Conservation (phyloP, 2,888 invertebrate species). For the Trichopoda pennipes region DNA sequence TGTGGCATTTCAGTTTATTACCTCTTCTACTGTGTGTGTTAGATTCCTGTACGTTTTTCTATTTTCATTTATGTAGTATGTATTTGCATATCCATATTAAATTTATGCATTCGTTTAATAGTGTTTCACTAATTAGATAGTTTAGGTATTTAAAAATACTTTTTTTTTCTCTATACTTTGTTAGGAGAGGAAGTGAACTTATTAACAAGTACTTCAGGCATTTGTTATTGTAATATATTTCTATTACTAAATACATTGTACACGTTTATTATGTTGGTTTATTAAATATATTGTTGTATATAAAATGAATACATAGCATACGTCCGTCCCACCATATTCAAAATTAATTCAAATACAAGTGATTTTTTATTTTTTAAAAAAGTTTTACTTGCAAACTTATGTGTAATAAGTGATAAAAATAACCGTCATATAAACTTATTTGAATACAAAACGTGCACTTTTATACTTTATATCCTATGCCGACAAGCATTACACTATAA, state of each 20-base stretch:
- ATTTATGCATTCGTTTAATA: not conserved
- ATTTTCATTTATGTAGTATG: slow-evolving; percentile 8
- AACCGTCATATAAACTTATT: too few relatives aligned
- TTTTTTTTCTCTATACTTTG: not conserved
- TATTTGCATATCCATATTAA: not conserved
- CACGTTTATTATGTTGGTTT: not conserved
- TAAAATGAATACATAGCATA: not conserved
- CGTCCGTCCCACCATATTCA: not conserved
- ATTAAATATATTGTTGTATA: slow-evolving; percentile 28
- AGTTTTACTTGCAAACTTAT: too few relatives aligned
- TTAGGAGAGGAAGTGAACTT: slow-evolving; percentile 46
- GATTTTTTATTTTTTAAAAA: not conserved
- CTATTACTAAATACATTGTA: not conserved
- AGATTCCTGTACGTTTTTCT: not conserved
- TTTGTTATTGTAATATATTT: slow-evolving; percentile 22
- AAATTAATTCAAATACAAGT: slow-evolving; percentile 23
- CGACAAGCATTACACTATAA: too few relatives aligned
- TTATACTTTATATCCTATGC: too few relatives aligned
- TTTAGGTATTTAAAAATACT: slow-evolving; percentile 1
- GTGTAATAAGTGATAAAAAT: too few relatives aligned
- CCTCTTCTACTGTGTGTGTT: too few relatives aligned
- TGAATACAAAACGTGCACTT: too few relatives aligned
- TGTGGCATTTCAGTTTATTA: too few relatives aligned
- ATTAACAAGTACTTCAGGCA: slow-evolving; percentile 24
- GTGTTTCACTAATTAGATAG: slow-evolving; percentile 49